Conservation (phyloP, 2,113 vertebrate species). For the Donacobius atricapilla region DNA sequence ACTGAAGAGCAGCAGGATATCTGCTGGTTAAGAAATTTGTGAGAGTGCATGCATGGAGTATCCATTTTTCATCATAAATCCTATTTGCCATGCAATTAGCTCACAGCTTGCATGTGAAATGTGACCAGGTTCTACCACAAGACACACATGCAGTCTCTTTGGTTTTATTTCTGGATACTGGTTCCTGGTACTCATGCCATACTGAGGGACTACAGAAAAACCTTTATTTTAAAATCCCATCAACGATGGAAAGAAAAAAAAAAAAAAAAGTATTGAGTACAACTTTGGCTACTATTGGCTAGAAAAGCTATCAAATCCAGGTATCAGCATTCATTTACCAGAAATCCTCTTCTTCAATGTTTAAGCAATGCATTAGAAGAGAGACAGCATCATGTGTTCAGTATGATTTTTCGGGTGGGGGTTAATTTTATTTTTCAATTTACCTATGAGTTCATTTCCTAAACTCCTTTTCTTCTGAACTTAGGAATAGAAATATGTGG, state of each 20-base stretch:
- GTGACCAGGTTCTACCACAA: neutral
- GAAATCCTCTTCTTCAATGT: neutral
- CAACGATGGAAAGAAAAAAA: neutral
- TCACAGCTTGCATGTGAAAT: neutral
- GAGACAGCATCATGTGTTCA: neutral
- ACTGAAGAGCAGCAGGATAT: neutral
- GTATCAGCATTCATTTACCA: neutral
- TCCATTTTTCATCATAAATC: neutral
- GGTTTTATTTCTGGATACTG: neutral
- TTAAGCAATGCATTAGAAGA: neutral
- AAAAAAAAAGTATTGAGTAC: neutral
- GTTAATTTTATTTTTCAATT: neutral
- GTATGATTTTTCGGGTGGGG: neutral
- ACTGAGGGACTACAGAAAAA: neutral
- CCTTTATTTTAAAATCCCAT: neutral
- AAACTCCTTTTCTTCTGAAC: neutral
- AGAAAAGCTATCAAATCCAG: neutral
- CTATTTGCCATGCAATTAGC: neutral
- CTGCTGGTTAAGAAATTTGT: neutral
- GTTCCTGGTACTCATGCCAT: neutral
- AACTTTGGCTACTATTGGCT: neutral
- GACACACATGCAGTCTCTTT: neutral
- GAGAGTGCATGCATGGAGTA: neutral
- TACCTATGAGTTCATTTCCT: slow-evolving; percentile 27
- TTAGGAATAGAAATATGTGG: neutral